A percentile compares a stretch with the other conserved stretches of the same genome.
Evolutionary conservation across 2,797 vertebrate genomes (phyloP).

Genomic region (Clarias platycephalus): DNA sequence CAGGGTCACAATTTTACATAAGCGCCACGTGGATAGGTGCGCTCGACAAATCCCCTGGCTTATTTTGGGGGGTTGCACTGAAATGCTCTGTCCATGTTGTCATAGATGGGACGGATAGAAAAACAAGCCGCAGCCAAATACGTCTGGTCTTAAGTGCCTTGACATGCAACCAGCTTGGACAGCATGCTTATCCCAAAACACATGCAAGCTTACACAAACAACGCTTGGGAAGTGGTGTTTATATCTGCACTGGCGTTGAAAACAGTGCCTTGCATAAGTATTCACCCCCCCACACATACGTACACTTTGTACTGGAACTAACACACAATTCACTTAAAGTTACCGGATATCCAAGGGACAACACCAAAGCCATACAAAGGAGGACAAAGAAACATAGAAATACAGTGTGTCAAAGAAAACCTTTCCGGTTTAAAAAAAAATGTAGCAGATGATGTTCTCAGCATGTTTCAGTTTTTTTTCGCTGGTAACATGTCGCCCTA

Average conservation of each 20-base stretch:
- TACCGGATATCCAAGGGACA: no score
- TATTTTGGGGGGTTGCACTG: slow-evolving; percentile 34
- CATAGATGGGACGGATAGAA: slow-evolving; percentile 15
- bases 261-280: neutral
- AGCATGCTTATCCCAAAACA: slow-evolving; percentile 1
- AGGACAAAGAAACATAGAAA: no score
- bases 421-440: no score
- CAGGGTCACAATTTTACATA: slow-evolving; percentile 31
- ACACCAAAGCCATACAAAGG: no score
- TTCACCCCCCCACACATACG: neutral
- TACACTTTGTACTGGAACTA: neutral
- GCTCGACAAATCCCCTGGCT: slow-evolving; percentile 27
- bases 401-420: no score
- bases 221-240: neutral
- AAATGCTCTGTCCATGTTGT: slow-evolving; percentile 30
- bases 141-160: slow-evolving; percentile 23
- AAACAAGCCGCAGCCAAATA: slow-evolving; percentile 17
- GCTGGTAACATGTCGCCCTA: no score
- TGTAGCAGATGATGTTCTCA: no score
- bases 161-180: slow-evolving; percentile 18
- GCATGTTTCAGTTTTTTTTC: no score
- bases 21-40: slow-evolving; percentile 23
- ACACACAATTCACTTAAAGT: neutral
- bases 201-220: slow-evolving; percentile 1
- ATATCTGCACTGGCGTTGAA: neutral